phyloP scores from a whole-genome alignment of 2,888 invertebrate species.

The Creontiades dilutus region DNA sequence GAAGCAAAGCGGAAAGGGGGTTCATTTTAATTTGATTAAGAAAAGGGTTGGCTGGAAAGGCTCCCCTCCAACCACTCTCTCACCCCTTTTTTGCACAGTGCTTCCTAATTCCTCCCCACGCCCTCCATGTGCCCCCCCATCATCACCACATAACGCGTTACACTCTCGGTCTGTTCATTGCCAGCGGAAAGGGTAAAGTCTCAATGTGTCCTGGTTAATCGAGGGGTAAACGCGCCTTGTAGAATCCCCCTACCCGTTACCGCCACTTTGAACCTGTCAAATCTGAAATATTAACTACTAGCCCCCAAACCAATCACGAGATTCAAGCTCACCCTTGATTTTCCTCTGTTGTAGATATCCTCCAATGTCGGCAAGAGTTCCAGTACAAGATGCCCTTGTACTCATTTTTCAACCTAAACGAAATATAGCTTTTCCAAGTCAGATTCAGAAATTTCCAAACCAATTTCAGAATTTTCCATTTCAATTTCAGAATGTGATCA shows the following conservation, averaged over 20 bases:
- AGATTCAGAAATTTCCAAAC: no score
- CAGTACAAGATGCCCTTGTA: no score
- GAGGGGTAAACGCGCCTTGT: background rate
- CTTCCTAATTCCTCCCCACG: constrained; percentile 4
- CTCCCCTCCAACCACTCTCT: background rate
- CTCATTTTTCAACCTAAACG: no score
- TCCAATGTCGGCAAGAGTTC: no score
- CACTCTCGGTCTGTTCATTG: background rate
- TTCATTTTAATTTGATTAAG: constrained; percentile 54
- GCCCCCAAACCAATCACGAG: no score
- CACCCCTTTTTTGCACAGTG: background rate
- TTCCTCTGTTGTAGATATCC: no score
- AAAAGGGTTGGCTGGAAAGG: constrained; percentile 43
- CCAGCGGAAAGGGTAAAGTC: background rate
- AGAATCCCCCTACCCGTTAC: background rate
- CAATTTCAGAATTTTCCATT: no score
- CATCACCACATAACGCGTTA: no score
- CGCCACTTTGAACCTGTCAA: constrained; percentile 8
- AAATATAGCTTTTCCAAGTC: no score
- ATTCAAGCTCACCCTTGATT: no score
- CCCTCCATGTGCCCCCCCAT: background rate
- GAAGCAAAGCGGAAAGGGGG: constrained; percentile 32
- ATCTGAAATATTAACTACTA: background rate
- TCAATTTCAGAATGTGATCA: no score
- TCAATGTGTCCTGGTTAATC: constrained; percentile 23